Percentiles rank a stretch among this genome's conserved stretches.
Conservation (phyloP, 2,888 invertebrate genomes). For the Limnephilus lunatus region DNA sequence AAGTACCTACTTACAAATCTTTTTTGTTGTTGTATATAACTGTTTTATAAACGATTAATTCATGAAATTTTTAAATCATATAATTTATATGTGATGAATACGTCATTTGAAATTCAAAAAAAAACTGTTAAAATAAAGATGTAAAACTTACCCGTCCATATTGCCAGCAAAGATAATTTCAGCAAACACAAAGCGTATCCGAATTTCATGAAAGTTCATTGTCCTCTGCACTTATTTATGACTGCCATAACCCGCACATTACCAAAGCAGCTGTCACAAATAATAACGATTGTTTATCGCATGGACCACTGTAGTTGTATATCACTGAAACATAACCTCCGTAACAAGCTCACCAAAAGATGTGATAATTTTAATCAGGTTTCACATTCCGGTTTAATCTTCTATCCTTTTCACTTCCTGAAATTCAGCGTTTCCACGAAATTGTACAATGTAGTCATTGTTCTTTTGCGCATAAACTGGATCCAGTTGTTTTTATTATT, state of each 20-base stretch:
- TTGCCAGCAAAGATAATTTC: neutral
- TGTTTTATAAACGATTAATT: too few species aligned
- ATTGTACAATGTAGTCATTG: neutral
- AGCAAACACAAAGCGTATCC: neutral
- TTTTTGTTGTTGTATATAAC: too few species aligned
- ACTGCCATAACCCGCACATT: neutral
- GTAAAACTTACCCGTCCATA: neutral
- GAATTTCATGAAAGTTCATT: neutral
- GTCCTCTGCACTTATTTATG: neutral
- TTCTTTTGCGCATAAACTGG: neutral
- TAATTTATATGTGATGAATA: too few species aligned
- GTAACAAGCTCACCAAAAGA: neutral
- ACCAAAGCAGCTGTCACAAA: constrained; percentile 2
- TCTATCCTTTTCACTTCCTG: neutral
- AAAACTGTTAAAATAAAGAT: neutral
- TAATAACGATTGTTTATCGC: neutral
- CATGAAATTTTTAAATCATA: too few species aligned
- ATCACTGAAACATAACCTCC: neutral
- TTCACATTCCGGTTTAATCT: neutral
- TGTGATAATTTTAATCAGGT: neutral
- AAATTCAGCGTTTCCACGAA: neutral
- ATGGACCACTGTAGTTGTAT: neutral
- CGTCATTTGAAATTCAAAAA: too few species aligned
- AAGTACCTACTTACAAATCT: too few species aligned
- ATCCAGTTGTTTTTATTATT: neutral